A percentile compares a stretch with the other conserved stretches of the same genome.
These are phyloP conservation scores for Anastatus disparis DNA, from an alignment of 1,140 invertebrate species.

Conservation along the genomic window DNA sequence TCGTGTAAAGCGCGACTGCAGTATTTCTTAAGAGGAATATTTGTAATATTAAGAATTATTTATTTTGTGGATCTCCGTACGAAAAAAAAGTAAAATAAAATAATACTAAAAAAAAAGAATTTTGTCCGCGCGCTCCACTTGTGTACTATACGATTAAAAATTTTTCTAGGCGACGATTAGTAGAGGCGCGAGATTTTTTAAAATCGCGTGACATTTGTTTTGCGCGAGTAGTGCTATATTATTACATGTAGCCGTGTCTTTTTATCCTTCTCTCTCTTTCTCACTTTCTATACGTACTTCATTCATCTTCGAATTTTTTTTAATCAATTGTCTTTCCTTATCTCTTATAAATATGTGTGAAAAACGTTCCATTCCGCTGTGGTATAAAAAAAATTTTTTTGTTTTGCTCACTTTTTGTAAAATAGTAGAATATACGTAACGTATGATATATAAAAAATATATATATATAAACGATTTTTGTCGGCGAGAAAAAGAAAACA, in stretches of 20 bases:
- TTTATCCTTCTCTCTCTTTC: slow-evolving; percentile 11
- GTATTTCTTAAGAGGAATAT: slow-evolving; percentile 66
- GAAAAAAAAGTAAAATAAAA: too few species aligned
- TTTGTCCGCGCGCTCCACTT: slow-evolving; percentile 50
- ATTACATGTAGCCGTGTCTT: slow-evolving; percentile 37
- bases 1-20: slow-evolving; percentile 44
- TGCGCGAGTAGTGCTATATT: slow-evolving; percentile 17
- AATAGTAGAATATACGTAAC: slow-evolving; percentile 35
- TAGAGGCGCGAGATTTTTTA: slow-evolving; percentile 26
- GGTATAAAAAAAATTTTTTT: neutral
- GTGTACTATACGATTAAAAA: slow-evolving; percentile 50
- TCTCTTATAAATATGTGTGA: slow-evolving; percentile 23
- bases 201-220: neutral
- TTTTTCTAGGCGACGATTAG: slow-evolving; percentile 37
- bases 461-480: slow-evolving; percentile 31
- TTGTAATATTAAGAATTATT: slow-evolving; percentile 66
- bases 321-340: slow-evolving; percentile 10
- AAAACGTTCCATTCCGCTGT: slow-evolving; percentile 14
- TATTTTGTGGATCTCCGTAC: slow-evolving; percentile 65
- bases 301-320: neutral
- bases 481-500: slow-evolving; percentile 12
- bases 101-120: slow-evolving; percentile 35
- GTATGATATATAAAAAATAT: neutral
- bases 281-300: neutral
- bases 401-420: slow-evolving; percentile 30